Evolutionary conservation across 2,888 invertebrate genomes (phyloP).

Genomic region (Nomada lathburiana): DNA sequence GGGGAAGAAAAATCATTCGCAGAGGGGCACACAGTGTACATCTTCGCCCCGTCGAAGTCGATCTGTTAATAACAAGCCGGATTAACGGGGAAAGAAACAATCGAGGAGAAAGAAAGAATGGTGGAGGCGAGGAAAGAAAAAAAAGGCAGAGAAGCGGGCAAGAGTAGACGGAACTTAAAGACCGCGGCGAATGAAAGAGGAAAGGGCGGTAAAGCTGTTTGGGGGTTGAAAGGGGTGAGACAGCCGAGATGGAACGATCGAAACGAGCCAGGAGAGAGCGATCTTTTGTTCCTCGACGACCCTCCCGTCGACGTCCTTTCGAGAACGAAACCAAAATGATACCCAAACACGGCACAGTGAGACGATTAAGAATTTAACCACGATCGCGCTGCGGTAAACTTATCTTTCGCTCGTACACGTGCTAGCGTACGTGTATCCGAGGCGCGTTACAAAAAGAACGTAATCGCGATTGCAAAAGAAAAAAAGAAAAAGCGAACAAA

Average conservation of each 20-base stretch:
- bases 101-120: background rate
- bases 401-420: background rate
- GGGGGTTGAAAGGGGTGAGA: background rate
- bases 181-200: conserved; percentile 8
- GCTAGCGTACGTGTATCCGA: background rate
- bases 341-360: conserved; percentile 2
- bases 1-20: conserved; percentile 44
- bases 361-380: conserved; percentile 42
- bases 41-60: conserved; percentile 19
- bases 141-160: background rate
- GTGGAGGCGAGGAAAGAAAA: too few relatives aligned
- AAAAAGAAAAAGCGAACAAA: too few relatives aligned
- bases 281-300: conserved; percentile 61
- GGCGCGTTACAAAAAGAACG: background rate
- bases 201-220: background rate
- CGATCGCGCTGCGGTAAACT: background rate
- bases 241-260: conserved; percentile 46
- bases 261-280: conserved; percentile 42
- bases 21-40: conserved; percentile 64
- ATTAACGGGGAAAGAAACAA: conserved; percentile 9
- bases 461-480: too few relatives aligned
- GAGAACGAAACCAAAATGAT: conserved; percentile 12
- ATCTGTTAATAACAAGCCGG: conserved; percentile 40
- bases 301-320: conserved; percentile 46
- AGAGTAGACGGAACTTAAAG: conserved; percentile 46